A percentile compares a stretch with the other conserved stretches of the same genome.
phyloP scores from a whole-genome alignment of 2,888 invertebrate species.

The Cetonia aurata region DNA sequence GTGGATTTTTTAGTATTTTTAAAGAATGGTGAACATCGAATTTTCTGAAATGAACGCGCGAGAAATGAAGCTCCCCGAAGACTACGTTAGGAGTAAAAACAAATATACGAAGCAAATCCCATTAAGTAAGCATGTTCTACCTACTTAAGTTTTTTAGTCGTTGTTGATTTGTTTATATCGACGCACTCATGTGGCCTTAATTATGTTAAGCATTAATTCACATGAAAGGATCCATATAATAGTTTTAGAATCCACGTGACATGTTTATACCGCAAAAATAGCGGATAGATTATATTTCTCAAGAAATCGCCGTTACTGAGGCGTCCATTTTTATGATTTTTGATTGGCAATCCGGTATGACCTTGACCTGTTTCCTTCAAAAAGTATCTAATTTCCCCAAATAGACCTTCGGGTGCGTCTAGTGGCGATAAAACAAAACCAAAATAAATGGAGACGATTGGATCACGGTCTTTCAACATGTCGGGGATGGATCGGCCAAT shows the following conservation, averaged over 20 bases:
- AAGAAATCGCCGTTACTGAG: background rate
- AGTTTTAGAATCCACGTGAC: conserved; percentile 10
- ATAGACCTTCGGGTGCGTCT: conserved; percentile 6
- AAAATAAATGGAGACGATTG: conserved; percentile 32
- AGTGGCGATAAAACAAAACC: conserved; percentile 9
- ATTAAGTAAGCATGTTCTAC: too few species aligned
- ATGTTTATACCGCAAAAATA: conserved; percentile 14
- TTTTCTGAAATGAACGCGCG: too few species aligned
- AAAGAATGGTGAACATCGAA: too few species aligned
- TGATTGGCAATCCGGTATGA: background rate
- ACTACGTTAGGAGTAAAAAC: too few species aligned
- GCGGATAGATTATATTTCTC: conserved; percentile 18
- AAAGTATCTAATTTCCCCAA: conserved; percentile 5
- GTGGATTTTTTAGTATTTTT: too few species aligned
- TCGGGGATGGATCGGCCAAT: conserved; percentile 39
- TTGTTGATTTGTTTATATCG: too few species aligned
- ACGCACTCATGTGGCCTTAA: too few species aligned
- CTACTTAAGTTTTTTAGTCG: too few species aligned
- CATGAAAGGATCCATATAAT: conserved; percentile 6
- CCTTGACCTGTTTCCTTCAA: conserved; percentile 21
- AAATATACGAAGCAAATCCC: too few species aligned
- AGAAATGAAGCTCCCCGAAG: too few species aligned
- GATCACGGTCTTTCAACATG: conserved; percentile 19
- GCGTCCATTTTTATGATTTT: too few species aligned
- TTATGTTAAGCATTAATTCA: background rate